Base-by-base conservation (phyloP, 1,140 invertebrate species). In the Scaptomyza hsui region DNA sequence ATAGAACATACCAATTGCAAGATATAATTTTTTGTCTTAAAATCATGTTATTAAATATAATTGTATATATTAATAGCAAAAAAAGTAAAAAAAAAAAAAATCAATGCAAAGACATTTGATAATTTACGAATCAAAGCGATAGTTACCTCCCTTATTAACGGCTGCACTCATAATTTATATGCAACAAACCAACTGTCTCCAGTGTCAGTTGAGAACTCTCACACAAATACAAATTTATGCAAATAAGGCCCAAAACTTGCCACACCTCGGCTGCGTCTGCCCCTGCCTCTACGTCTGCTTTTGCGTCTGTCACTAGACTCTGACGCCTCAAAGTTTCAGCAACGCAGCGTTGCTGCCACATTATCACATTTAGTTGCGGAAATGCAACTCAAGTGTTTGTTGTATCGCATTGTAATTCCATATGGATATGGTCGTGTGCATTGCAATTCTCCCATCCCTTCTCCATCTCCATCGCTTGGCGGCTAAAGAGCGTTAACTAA, bases 401-500 rank as follows among this genome's bases (percentile, higher is more conserved):
- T 49, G 32, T 52, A 51, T 47, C 69, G 78, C 52, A 49, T 47
- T 76, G 78, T 82, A 82, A 82, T 88, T 75, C 56, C 75, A 88
- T 88, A 72, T 82, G 75, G 19, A 48, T 29, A 29, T 60, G 57
- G 42, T 41, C 44, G 32, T 51, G 10, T 53, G 65, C 45, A 81
- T 64, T 55, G 65, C 61, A 81, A 57, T 70, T 63, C 61, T 57
- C 72, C 78, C 59, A 24, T 61, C 41, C 41, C 56, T 73, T 60
- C n/a, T 61, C 62, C 21, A n/a, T 39, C 29, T 15, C 3, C 12
- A 7, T 16, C 24, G 42, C 12, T 60, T 59, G 55, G 51, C 18
- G 78, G 67, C 67, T 86, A 88, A 86, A 82, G 74, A 88, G 82
- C 82, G 78, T 88, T 88, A 88, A 88, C 82, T 82, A 88, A 88